Percentiles rank a stretch among this genome's conserved stretches.
These are phyloP conservation scores for Tenebrosternarchus preto DNA, from an alignment of 2,113 vertebrate genomes.

Conservation along the genomic window DNA sequence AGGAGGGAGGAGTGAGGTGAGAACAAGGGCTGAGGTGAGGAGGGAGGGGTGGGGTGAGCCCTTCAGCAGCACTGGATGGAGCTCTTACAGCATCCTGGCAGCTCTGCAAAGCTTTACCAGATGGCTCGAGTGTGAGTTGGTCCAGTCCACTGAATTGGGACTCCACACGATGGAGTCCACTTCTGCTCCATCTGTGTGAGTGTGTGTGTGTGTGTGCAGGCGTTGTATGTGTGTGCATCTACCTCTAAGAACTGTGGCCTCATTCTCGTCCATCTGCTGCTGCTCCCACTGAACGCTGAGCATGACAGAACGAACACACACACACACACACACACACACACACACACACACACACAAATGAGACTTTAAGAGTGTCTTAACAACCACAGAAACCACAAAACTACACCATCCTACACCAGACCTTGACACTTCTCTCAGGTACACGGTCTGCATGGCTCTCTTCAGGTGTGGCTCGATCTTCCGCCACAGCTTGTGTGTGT, in stretches of 20 bases:
- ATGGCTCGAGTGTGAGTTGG: constrained; percentile 7
- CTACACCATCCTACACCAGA: constrained; percentile 55
- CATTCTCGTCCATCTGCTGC: constrained; percentile 80
- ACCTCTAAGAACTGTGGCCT: constrained; percentile 82
- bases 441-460: constrained; percentile 96
- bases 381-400: not conserved
- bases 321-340: not conserved
- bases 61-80: not conserved
- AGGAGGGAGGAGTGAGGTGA: no score
- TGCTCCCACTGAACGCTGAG: constrained; percentile 91
- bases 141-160: not conserved
- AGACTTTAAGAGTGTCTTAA: not conserved
- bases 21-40: no score
- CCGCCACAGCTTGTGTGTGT: constrained; percentile 92
- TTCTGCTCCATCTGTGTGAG: constrained; percentile 13
- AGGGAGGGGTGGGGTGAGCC: no score
- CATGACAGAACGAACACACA: constrained; percentile 26
- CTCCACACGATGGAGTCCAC: not conserved
- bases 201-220: not conserved
- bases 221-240: constrained; percentile 43
- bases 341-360: constrained; percentile 8
- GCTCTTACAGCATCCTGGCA: constrained; percentile 11
- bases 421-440: constrained; percentile 96
- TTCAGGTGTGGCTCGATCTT: constrained; percentile 97
- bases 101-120: not conserved